These are phyloP conservation scores for Laothoe populi DNA, from an alignment of 2,888 invertebrate genomes.

Conservation along the genomic window DNA sequence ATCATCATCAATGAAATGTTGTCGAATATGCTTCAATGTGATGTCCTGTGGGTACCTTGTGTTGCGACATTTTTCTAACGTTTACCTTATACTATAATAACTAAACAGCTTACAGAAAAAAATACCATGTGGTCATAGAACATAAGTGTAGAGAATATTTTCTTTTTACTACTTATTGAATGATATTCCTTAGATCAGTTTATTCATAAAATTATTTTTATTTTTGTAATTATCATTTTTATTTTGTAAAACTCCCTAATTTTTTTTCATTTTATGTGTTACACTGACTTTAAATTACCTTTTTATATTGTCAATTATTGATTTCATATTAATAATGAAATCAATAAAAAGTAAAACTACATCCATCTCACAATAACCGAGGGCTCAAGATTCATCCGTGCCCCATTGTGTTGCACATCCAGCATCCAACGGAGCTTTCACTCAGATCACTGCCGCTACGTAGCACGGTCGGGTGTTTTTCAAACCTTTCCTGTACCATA, in stretches of 20 bases:
- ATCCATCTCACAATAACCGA: constrained; percentile 54
- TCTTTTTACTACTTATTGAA: no score
- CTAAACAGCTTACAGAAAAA: background rate
- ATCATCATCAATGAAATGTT: constrained; percentile 65
- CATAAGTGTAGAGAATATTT: no score
- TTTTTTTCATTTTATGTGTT: background rate
- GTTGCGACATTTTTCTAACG: constrained; percentile 19
- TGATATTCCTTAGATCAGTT: no score
- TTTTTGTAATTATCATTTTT: background rate
- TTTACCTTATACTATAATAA: background rate
- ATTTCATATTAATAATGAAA: constrained; percentile 67
- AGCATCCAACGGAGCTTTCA: constrained; percentile 67
- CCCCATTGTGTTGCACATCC: constrained; percentile 69
- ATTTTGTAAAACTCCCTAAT: background rate
- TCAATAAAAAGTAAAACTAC: constrained; percentile 66
- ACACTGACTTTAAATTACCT: background rate
- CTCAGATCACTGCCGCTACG: constrained; percentile 63
- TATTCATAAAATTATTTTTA: background rate
- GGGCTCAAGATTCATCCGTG: constrained; percentile 63
- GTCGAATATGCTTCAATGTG: constrained; percentile 45
- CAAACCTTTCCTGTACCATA: constrained; percentile 52
- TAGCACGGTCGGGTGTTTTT: constrained; percentile 68
- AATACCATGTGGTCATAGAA: constrained; percentile 8
- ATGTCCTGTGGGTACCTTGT: constrained; percentile 34
- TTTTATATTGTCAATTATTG: constrained; percentile 53